A percentile compares a stretch with the other conserved stretches of the same genome.
These are phyloP conservation scores for Perithous albicinctus DNA, from an alignment of 2,888 invertebrate genomes.

Conservation along the genomic window DNA sequence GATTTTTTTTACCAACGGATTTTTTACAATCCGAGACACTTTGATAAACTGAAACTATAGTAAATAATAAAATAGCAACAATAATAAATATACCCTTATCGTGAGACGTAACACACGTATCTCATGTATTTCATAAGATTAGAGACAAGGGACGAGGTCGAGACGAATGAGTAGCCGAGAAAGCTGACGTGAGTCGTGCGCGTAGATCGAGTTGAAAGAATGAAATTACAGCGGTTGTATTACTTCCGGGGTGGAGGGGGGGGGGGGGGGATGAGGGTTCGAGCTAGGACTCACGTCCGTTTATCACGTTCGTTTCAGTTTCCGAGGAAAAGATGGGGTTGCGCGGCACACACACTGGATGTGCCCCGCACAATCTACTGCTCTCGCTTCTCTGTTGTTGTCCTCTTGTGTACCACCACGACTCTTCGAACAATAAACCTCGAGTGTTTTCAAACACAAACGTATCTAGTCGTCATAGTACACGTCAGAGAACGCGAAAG, in stretches of 20 bases:
- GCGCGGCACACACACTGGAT: neutral
- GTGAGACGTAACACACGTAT: neutral
- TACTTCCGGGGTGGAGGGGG: slow-evolving; percentile 52
- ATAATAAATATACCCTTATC: neutral
- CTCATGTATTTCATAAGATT: neutral
- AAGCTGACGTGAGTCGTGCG: neutral
- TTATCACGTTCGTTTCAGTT: slow-evolving; percentile 72
- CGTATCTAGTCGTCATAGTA: slow-evolving; percentile 66
- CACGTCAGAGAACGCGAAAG: slow-evolving; percentile 39
- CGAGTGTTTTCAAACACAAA: slow-evolving; percentile 59
- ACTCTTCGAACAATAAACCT: slow-evolving; percentile 47
- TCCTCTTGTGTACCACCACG: neutral
- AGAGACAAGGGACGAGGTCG: neutral
- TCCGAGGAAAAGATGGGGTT: slow-evolving; percentile 12
- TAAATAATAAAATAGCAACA: neutral
- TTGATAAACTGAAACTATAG: neutral
- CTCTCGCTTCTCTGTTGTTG: slow-evolving; percentile 44
- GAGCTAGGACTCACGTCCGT: slow-evolving; percentile 51
- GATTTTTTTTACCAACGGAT: no score
- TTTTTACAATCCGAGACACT: neutral
- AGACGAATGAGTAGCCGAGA: neutral
- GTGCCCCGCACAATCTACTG: slow-evolving; percentile 51
- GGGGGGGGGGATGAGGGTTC: no score
- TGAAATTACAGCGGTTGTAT: slow-evolving; percentile 69
- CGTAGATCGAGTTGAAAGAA: slow-evolving; percentile 68